Percentiles rank a stretch among this genome's conserved stretches.
These are phyloP conservation scores for Ganaspis sp. DNA, from an alignment of 1,140 invertebrate genomes.

Conservation along the genomic window DNA sequence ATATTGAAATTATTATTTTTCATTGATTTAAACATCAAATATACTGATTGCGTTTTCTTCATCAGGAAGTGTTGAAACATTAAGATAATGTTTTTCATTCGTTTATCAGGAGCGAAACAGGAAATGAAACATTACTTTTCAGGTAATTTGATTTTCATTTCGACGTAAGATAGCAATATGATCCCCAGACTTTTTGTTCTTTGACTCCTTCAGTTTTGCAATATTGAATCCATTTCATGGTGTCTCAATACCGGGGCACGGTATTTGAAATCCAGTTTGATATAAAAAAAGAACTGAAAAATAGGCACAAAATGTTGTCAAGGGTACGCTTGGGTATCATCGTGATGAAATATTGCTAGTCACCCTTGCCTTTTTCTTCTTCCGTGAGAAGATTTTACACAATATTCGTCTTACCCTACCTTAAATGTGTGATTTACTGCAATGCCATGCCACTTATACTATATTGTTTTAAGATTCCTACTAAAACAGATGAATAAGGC, in stretches of 20 bases:
- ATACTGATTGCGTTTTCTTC: neutral
- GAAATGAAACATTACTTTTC: conserved; percentile 38
- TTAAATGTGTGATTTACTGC: neutral
- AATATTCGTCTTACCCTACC: neutral
- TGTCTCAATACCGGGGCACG: conserved; percentile 25
- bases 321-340: conserved; percentile 65
- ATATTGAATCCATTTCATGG: conserved; percentile 52
- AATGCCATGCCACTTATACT: too few species aligned
- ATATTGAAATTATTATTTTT: neutral
- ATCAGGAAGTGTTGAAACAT: too few species aligned
- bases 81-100: too few species aligned
- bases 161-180: conserved; percentile 22
- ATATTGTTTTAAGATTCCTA: too few species aligned
- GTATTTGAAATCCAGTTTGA: conserved; percentile 45
- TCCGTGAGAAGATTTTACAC: conserved; percentile 42
- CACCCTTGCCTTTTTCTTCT: conserved; percentile 46
- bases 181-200: conserved; percentile 11
- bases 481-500: too few species aligned
- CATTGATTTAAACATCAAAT: neutral
- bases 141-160: conserved; percentile 55
- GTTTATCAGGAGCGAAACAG: neutral
- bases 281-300: conserved; percentile 44
- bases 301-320: conserved; percentile 50
- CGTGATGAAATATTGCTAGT: conserved; percentile 65
- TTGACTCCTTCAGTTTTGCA: conserved; percentile 25